Evolutionary conservation across 1,140 invertebrate genomes (phyloP), one percentile per base, ranked within the genome.

Genomic region (Drosophila rufa): DNA sequence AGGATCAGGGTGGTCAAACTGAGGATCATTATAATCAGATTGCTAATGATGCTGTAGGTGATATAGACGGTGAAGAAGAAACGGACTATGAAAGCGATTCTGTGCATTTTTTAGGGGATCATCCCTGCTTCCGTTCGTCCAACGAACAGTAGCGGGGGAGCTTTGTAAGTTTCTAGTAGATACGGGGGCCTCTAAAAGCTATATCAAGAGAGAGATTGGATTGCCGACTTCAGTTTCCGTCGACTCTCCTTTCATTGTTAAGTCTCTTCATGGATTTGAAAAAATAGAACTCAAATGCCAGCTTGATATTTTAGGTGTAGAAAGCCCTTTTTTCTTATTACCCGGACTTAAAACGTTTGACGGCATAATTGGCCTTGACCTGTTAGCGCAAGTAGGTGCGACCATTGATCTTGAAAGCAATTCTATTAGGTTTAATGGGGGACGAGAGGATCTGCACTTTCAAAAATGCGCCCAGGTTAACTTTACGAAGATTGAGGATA

Each of bases 1-100:
- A 45, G n/a, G 17, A 33, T 42, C 2, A 30, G 17, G 17, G n/a
- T 59, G 43, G n/a, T 59, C 42, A 59, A 53, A 12, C 17, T 2
- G 57, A 59, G 43, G 27, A 46, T 19, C 12, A 46, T 46, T 59
- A 59, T 19, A 59, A 59, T 46, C 57, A 59, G 42, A 59, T 59
- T 59, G 43, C 25, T 59, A 33, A 7, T 46, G 27, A 59, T 46
- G 57, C 42, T 4, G 50, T 53, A n/a, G 47, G n/a, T 48, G 47
- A 48, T 8, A n/a, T 48, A 27, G 22, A 27, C 25, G 43, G 42
- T 46, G 27, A 59, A 46, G 27, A 59, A 14, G 12, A 57, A 30
- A 17, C 55, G 15, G 19, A 43, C 55, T 57, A 57, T 57, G 55
- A 43, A 30, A 57, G 55, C 30, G 30, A 33, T 33, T 33, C 30